phyloP scores from a whole-genome alignment of 1,140 invertebrate species.

The Meteorus sp. region DNA sequence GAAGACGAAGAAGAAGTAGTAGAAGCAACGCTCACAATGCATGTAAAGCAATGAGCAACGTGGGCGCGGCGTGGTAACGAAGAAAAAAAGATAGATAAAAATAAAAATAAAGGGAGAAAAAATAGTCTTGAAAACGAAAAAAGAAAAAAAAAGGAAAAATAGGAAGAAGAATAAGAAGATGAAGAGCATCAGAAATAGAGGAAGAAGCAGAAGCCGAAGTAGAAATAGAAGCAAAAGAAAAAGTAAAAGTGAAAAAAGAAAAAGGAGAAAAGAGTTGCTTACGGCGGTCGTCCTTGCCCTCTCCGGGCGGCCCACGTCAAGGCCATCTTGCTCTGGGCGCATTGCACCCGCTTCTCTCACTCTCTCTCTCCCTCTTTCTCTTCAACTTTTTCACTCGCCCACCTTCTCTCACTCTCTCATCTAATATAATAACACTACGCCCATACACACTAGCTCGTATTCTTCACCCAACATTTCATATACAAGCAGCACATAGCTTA shows the following conservation, averaged over 20 bases:
- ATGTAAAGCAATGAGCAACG: no score
- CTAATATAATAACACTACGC: constrained; percentile 20
- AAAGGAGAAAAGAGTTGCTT: constrained; percentile 41
- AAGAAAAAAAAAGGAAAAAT: no score
- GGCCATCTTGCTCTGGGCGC: constrained; percentile 53
- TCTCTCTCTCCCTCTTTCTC: constrained; percentile 10
- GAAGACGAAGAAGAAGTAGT: no score
- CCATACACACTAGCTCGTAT: neutral
- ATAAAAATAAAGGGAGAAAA: no score
- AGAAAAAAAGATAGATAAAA: no score
- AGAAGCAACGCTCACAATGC: no score
- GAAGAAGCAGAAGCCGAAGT: neutral
- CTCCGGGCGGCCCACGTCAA: constrained; percentile 52
- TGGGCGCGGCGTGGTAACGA: no score
- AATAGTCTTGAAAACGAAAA: no score
- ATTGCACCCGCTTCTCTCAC: constrained; percentile 50
- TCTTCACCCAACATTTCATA: neutral
- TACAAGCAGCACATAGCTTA: no score
- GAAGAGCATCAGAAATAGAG: neutral
- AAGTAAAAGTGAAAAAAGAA: constrained; percentile 20
- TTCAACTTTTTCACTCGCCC: neutral
- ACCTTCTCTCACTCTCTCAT: constrained; percentile 9
- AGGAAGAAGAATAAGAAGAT: neutral
- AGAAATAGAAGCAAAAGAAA: constrained; percentile 7
- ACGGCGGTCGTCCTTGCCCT: constrained; percentile 58